These are phyloP conservation scores for Hippocampus kuda DNA, from an alignment of 2,797 vertebrate genomes.

Conservation along the genomic window DNA sequence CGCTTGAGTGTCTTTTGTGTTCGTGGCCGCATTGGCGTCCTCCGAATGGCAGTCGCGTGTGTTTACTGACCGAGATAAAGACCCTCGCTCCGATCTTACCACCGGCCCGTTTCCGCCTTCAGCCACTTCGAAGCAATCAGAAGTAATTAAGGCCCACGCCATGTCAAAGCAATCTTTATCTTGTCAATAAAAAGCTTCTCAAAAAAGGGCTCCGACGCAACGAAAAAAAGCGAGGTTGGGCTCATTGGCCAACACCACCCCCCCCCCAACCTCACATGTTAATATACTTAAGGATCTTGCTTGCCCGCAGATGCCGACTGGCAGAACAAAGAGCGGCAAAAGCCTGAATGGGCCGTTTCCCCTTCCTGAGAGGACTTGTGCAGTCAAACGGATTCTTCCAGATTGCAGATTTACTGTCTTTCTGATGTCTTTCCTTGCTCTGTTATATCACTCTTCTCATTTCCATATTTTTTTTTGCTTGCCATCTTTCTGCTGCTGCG, in stretches of 20 bases:
- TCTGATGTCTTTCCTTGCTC: conserved; percentile 1
- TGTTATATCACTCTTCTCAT: conserved; percentile 18
- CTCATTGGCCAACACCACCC: conserved; percentile 13
- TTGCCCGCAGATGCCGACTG: conserved; percentile 41
- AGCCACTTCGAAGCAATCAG: conserved; percentile 21
- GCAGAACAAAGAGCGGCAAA: conserved; percentile 51
- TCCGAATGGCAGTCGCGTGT: conserved; percentile 30
- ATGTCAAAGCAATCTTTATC: conserved; percentile 32
- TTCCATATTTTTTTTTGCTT: not conserved
- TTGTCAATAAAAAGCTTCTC: conserved; percentile 40
- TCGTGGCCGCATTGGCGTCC: conserved; percentile 22
- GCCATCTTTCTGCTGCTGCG: conserved; percentile 29
- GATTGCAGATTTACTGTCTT: conserved; percentile 11
- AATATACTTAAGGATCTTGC: conserved; percentile 46
- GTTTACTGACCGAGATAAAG: conserved; percentile 63
- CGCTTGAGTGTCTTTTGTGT: not conserved
- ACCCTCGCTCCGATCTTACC: conserved; percentile 45
- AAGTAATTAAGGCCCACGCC: conserved; percentile 48
- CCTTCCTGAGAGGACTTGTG: conserved; percentile 10
- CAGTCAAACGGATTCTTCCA: not conserved
- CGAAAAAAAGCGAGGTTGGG: conserved; percentile 26
- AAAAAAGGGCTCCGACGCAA: conserved; percentile 40
- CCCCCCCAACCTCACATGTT: conserved; percentile 36
- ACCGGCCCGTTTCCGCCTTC: conserved; percentile 42
- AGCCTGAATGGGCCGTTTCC: conserved; percentile 37